Conservation (phyloP, 1,140 invertebrate genomes). For the Whitmania pigra region DNA sequence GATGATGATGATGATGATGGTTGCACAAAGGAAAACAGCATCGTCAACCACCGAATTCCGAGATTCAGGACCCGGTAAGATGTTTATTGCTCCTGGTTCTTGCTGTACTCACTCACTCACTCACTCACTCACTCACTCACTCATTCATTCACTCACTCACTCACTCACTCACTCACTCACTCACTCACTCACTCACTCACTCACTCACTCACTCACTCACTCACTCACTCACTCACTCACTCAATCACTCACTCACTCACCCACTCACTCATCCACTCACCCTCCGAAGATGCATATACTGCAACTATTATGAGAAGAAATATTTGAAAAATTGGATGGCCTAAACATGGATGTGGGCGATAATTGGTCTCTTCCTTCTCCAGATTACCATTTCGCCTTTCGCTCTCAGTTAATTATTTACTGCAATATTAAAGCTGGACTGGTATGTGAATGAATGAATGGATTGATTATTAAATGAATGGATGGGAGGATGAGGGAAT, state of each 20-base stretch:
- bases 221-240: constrained; percentile 20
- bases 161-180: constrained; percentile 6
- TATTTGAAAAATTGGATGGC: neutral
- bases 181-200: constrained; percentile 19
- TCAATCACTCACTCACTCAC: constrained; percentile 15
- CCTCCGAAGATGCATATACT: neutral
- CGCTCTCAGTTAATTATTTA: too few relatives aligned
- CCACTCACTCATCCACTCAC: constrained; percentile 17
- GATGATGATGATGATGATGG: neutral
- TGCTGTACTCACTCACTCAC: constrained; percentile 17
- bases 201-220: constrained; percentile 21
- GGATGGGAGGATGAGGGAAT: too few relatives aligned
- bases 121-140: constrained; percentile 23
- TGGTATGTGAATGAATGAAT: too few relatives aligned
- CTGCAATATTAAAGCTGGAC: too few relatives aligned
- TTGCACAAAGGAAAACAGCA: neutral
- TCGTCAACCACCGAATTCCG: neutral
- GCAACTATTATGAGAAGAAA: neutral
- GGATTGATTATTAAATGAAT: too few relatives aligned
- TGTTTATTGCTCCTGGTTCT: neutral
- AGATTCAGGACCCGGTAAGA: neutral
- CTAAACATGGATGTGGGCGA: too few relatives aligned
- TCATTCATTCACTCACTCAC: constrained; percentile 1
- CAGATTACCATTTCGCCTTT: too few relatives aligned
- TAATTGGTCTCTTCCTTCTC: too few relatives aligned